Evolutionary conservation across 2,113 vertebrate genomes (phyloP), one percentile per base, ranked within the genome.

Genomic region (Gavialis gangeticus): DNA sequence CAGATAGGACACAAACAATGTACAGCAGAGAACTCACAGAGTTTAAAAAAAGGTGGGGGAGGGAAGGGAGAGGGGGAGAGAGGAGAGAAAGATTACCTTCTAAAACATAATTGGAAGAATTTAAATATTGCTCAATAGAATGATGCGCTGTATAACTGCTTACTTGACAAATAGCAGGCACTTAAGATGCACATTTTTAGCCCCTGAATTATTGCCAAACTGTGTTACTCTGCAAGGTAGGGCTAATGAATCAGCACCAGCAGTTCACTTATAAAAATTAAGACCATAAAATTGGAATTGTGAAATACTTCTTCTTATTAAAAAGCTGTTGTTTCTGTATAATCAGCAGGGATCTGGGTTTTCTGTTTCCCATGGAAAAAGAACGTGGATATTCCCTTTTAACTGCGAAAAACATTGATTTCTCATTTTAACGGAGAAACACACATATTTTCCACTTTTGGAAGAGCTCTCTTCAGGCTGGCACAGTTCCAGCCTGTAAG

Each of bases 181-280:
- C 92, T 80, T 90, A 94, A 84, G 84, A 86, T 73, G 93, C 85
- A 79, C 84, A 83, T 85, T 93, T 95, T 95, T 79, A 95, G 75
- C 81, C 88, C 46, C 54, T 89, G 94, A 96, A 93, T 96, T 86
- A 95, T 55, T 79, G 87, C 84, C 96, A 95, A 78, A 91, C 46
- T 56, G 78, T 93, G 71, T 92, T 93, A 85, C 58, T 82, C 89
- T 67, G 83, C 95, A 88, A 87, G 88, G 90, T 59, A 96, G 89
- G 87, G 94, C 86, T 91, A 89, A 95, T 7, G 58, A 88, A 91
- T 59, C 85, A 10, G 4, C 19, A 79, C 88, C 88, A 62, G 76
- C 64, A 55, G 75, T 95, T 83, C 91, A 93, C 85, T 90, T 90
- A 54, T 10, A 94, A 97, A 96, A 97, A 97, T 91, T 92, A 94